These are phyloP conservation scores for Melanophora roralis DNA, from an alignment of 2,888 invertebrate genomes.

Conservation along the genomic window DNA sequence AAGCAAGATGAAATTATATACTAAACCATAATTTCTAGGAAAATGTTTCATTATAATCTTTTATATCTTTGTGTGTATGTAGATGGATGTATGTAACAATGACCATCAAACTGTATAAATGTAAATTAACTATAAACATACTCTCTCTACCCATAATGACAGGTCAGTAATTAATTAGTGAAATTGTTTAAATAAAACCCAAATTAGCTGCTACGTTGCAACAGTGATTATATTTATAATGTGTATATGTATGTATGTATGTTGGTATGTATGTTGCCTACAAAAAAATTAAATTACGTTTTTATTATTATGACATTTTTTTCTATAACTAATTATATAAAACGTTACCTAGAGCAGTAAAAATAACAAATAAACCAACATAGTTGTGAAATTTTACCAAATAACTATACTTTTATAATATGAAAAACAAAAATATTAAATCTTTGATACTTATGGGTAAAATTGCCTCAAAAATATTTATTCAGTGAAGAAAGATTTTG, in stretches of 20 bases:
- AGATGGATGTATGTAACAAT: neutral
- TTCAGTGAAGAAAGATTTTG: no score
- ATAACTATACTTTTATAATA: no score
- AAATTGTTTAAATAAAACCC: conserved; percentile 15
- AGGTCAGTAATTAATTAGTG: conserved; percentile 39
- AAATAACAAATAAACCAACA: neutral
- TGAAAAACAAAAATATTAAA: no score
- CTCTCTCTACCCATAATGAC: neutral
- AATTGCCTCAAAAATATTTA: no score
- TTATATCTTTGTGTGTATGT: neutral
- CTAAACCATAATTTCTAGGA: conserved; percentile 13
- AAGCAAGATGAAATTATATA: conserved; percentile 22
- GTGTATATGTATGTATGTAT: no score
- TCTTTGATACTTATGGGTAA: no score
- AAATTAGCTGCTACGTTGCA: neutral
- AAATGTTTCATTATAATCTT: conserved; percentile 5
- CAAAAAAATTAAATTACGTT: no score
- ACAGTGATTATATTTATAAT: neutral
- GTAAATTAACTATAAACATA: neutral
- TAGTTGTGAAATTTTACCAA: neutral
- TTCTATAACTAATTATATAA: neutral
- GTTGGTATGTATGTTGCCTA: no score
- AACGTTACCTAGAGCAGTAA: neutral
- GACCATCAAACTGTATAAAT: conserved; percentile 40
- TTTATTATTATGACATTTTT: neutral